Conservation (phyloP, 2,797 vertebrate species). For the Falco biarmicus region DNA sequence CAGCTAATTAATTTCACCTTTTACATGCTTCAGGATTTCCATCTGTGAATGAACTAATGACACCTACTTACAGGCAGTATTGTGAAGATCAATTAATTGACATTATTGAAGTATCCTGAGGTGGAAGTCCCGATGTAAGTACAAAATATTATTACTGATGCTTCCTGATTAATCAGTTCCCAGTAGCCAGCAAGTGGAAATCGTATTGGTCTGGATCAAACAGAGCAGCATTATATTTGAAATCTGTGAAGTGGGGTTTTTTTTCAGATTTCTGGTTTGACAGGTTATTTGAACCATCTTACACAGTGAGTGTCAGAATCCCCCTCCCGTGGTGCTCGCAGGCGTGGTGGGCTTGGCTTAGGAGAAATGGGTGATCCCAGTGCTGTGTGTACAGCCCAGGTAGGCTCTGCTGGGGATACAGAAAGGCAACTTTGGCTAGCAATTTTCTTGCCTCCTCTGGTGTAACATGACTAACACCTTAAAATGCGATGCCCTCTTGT, state of each 20-base stretch:
- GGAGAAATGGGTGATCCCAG: background rate
- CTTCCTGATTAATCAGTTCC: slow-evolving; percentile 13
- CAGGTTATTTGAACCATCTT: background rate
- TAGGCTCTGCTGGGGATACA: background rate
- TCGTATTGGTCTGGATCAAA: background rate
- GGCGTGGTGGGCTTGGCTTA: background rate
- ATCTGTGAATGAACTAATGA: slow-evolving; percentile 43
- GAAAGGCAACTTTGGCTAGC: background rate
- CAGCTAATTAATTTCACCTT: slow-evolving; percentile 30
- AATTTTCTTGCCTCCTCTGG: background rate
- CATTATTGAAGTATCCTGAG: slow-evolving; percentile 54
- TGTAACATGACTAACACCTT: background rate
- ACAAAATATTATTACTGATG: slow-evolving; percentile 10
- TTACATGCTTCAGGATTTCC: slow-evolving; percentile 37
- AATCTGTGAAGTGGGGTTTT: background rate
- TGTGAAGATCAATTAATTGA: slow-evolving; percentile 59
- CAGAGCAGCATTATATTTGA: background rate
- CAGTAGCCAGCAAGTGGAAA: background rate
- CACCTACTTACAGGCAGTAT: slow-evolving; percentile 32
- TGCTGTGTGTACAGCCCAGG: rapidly evolving
- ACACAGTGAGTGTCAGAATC: background rate
- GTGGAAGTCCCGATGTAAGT: slow-evolving; percentile 42
- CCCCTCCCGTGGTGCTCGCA: rapidly evolving
- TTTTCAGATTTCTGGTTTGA: background rate
- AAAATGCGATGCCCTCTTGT: background rate